Percentiles rank a stretch among this genome's conserved stretches.
Conservation (phyloP, 2,888 invertebrate species). For the Thumatha senex region DNA sequence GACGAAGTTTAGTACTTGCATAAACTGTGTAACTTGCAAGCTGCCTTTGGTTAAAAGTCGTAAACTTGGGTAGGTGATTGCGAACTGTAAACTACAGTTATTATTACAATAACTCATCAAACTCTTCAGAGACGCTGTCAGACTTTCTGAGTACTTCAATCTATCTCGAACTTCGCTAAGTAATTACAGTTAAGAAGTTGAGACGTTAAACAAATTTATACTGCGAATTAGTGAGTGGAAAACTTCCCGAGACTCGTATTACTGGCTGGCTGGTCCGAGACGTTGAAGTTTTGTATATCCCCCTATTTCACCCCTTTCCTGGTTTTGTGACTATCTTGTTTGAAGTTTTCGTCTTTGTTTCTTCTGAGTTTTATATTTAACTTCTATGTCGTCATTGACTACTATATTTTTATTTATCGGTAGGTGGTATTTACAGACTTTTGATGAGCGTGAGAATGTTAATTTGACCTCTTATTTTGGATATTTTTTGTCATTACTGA, state of each 20-base stretch:
- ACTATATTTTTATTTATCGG: constrained; percentile 64
- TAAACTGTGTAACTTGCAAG: constrained; percentile 18
- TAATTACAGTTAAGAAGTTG: constrained; percentile 82
- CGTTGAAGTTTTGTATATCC: constrained; percentile 74
- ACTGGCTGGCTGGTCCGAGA: constrained; percentile 63
- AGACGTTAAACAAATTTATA: constrained; percentile 83
- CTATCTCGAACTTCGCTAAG: constrained; percentile 71
- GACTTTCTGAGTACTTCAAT: constrained; percentile 68
- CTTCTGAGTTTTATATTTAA: constrained; percentile 60
- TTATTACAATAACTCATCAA: constrained; percentile 57
- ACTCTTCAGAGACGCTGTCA: constrained; percentile 51
- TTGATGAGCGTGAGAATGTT: constrained; percentile 11
- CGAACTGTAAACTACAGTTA: constrained; percentile 40
- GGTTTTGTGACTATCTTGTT: constrained; percentile 65
- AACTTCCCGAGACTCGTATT: constrained; percentile 66
- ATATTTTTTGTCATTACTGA: background rate
- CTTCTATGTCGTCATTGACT: constrained; percentile 61
- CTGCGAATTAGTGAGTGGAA: constrained; percentile 78
- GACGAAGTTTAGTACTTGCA: constrained; percentile 21
- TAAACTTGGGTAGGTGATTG: constrained; percentile 20
- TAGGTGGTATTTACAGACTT: constrained; percentile 26
- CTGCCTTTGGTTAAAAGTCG: constrained; percentile 13
- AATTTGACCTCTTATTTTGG: background rate
- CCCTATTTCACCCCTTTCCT: constrained; percentile 51
- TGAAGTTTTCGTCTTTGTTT: constrained; percentile 70